Percentiles rank a stretch among this genome's conserved stretches.
Evolutionary conservation across 2,888 invertebrate genomes (phyloP).

Genomic region (Spatulosminthurus flaviceps): DNA sequence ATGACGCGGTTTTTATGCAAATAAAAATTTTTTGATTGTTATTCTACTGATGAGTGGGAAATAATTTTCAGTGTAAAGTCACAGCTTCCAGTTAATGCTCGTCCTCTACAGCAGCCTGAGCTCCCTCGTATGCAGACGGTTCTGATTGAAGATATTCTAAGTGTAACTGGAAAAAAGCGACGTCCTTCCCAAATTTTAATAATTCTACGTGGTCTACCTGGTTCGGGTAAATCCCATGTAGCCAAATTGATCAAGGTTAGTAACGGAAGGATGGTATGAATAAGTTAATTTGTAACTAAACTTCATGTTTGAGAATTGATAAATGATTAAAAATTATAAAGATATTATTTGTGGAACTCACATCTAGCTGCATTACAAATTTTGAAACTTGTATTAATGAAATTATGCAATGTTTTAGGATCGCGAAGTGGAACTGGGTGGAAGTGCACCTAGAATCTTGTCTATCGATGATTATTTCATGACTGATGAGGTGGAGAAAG

Average conservation of each 20-base stretch:
- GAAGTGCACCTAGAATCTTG: slow-evolving; percentile 88
- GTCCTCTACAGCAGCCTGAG: slow-evolving; percentile 47
- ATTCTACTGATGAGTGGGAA: not conserved
- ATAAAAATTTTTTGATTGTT: too few species aligned
- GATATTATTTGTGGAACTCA: too few species aligned
- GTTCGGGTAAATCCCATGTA: slow-evolving; percentile 91
- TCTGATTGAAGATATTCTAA: slow-evolving; percentile 82
- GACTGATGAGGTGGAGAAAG: slow-evolving; percentile 84
- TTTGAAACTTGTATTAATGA: not conserved
- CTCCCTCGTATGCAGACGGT: slow-evolving; percentile 66
- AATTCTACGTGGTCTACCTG: slow-evolving; percentile 90
- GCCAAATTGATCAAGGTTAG: slow-evolving; percentile 84
- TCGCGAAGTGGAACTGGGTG: slow-evolving; percentile 78
- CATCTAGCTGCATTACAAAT: not conserved
- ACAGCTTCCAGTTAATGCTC: slow-evolving; percentile 25
- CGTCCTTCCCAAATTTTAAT: slow-evolving; percentile 84
- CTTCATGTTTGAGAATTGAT: too few species aligned
- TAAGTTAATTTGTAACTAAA: too few species aligned
- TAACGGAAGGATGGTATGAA: too few species aligned
- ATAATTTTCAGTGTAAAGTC: slow-evolving; percentile 24
- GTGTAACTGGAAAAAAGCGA: slow-evolving; percentile 79
- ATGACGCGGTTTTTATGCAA: too few species aligned
- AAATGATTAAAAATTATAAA: too few species aligned
- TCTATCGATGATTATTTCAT: slow-evolving; percentile 97
- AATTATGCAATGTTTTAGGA: too few species aligned